These are phyloP conservation scores for Ibycter americanus DNA, from an alignment of 2,797 vertebrate species.

Conservation along the genomic window DNA sequence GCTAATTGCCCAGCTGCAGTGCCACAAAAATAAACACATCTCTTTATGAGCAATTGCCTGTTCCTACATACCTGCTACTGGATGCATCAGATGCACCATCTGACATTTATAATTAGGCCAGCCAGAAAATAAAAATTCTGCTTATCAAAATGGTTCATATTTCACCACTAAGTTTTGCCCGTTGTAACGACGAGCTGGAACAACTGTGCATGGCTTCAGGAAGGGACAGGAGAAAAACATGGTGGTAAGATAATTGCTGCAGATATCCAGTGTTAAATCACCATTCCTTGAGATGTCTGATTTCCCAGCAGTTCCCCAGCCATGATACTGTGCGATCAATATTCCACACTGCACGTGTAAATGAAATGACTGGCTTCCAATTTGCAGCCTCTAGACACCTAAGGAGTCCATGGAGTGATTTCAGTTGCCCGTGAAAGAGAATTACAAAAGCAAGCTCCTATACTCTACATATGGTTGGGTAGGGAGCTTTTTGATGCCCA, in stretches of 20 bases:
- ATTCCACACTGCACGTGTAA: neutral
- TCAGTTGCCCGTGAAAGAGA: neutral
- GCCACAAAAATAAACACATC: neutral
- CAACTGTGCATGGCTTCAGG: neutral
- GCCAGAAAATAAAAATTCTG: neutral
- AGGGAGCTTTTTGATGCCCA: neutral
- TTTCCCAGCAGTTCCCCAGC: neutral
- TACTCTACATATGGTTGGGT: neutral
- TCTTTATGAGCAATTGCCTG: neutral
- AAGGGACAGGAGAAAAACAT: neutral
- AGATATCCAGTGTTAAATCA: neutral
- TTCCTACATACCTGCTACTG: neutral
- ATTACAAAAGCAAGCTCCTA: neutral
- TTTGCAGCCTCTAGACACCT: neutral
- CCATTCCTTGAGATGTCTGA: neutral
- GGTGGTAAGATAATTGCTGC: neutral
- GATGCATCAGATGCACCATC: neutral
- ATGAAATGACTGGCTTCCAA: neutral
- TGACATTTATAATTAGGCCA: neutral
- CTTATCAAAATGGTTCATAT: neutral
- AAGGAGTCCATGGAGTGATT: neutral
- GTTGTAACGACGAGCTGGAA: neutral
- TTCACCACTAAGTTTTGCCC: neutral
- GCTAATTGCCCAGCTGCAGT: neutral
- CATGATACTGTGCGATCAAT: fast-evolving